These are phyloP conservation scores for Catocala sponsa DNA, from an alignment of 2,888 invertebrate genomes.

Conservation along the genomic window DNA sequence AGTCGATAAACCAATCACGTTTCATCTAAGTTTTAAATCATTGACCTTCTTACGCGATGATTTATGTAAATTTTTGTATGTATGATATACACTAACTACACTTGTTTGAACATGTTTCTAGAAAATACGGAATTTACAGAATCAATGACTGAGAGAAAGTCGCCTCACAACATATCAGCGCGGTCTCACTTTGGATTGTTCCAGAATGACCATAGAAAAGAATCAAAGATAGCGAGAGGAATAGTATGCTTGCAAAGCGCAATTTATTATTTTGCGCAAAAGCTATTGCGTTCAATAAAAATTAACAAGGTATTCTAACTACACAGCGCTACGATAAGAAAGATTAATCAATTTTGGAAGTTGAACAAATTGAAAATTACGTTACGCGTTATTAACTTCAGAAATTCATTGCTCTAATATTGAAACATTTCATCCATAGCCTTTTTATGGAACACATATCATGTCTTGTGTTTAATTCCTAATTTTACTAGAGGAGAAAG, in stretches of 20 bases:
- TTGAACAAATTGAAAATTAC: slow-evolving; percentile 32
- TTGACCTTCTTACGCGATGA: too few species aligned
- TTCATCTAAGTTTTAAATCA: too few species aligned
- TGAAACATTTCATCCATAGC: slow-evolving; percentile 1
- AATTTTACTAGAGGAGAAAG: too few species aligned
- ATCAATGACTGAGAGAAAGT: slow-evolving; percentile 38
- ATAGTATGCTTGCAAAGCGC: background rate
- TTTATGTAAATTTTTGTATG: too few species aligned
- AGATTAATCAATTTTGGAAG: slow-evolving; percentile 20
- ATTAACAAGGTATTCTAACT: slow-evolving; percentile 13
- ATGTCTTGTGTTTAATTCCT: too few species aligned
- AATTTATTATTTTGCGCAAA: slow-evolving; percentile 3
- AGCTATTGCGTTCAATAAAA: slow-evolving; percentile 15
- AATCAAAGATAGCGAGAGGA: background rate
- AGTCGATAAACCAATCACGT: too few species aligned
- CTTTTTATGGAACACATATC: background rate
- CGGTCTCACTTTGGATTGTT: slow-evolving; percentile 20
- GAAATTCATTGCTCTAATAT: slow-evolving; percentile 19
- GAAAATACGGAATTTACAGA: slow-evolving; percentile 23
- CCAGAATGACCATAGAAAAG: slow-evolving; percentile 26
- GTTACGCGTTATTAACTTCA: slow-evolving; percentile 16
- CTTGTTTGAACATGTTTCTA: slow-evolving; percentile 18
- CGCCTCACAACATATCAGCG: slow-evolving; percentile 6
- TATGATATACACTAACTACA: background rate
- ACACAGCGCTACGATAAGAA: slow-evolving; percentile 27